Conservation (phyloP, 2,888 invertebrate genomes). For the Erebia ligea region DNA sequence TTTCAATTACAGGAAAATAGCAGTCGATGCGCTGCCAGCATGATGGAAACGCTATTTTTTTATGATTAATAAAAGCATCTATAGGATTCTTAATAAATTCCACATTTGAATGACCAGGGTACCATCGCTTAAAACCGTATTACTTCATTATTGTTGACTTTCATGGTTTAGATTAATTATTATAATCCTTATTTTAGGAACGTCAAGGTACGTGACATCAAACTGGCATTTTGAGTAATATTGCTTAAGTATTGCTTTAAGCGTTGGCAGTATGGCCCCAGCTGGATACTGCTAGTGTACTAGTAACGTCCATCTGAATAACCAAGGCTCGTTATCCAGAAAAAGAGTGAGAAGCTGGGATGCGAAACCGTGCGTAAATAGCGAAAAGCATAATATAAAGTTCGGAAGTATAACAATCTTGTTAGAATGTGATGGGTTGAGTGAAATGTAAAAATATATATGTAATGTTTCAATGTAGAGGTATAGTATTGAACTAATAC, state of each 20-base stretch:
- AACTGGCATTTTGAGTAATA: too few species aligned
- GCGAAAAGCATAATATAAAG: background rate
- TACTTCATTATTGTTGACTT: too few species aligned
- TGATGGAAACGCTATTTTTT: too few species aligned
- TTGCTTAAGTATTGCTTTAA: too few species aligned
- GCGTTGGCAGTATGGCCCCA: background rate
- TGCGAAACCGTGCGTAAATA: background rate
- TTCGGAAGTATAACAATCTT: conserved; percentile 9
- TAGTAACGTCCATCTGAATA: background rate
- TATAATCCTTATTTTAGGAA: too few species aligned
- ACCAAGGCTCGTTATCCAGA: background rate
- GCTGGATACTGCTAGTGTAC: background rate
- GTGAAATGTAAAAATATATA: conserved; percentile 30
- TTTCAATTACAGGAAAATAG: background rate
- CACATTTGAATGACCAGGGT: background rate
- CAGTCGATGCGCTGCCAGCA: too few species aligned
- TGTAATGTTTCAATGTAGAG: conserved; percentile 29
- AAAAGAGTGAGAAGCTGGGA: conserved; percentile 7
- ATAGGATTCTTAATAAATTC: background rate
- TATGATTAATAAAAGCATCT: background rate
- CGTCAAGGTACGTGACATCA: too few species aligned
- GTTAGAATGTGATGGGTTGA: conserved; percentile 21
- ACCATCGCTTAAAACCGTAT: too few species aligned
- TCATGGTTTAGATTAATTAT: too few species aligned
- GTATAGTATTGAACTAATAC: conserved; percentile 47